phyloP scores from a whole-genome alignment of 2,888 invertebrate species.

The Dysmachus trigonus region DNA sequence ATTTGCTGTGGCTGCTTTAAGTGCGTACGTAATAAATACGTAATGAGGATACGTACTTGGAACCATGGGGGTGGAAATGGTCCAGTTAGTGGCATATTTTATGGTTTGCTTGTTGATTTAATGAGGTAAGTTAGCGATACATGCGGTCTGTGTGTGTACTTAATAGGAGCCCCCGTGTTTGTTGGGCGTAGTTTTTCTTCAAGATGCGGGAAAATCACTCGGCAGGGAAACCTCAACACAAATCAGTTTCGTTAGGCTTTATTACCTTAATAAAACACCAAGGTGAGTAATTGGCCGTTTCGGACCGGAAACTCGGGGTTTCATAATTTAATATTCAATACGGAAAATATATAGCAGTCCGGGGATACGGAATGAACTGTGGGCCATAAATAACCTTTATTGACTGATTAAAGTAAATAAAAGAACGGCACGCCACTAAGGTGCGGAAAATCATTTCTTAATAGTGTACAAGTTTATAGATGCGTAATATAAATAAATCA shows the following conservation, averaged over 20 bases:
- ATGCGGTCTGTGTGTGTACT: conserved; percentile 32
- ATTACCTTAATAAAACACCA: conserved; percentile 42
- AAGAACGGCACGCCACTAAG: neutral
- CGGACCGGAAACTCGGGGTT: conserved; percentile 32
- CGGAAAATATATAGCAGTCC: conserved; percentile 27
- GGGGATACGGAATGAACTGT: conserved; percentile 12
- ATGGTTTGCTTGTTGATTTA: conserved; percentile 50
- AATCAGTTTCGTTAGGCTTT: conserved; percentile 43
- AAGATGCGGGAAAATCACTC: conserved; percentile 39
- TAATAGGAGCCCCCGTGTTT: neutral
- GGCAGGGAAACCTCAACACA: conserved; percentile 12
- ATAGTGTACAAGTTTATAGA: neutral
- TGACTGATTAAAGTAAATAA: conserved; percentile 4
- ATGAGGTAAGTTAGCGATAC: conserved; percentile 47
- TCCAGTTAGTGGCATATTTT: conserved; percentile 46
- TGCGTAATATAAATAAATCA: neutral
- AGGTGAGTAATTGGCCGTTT: conserved; percentile 41
- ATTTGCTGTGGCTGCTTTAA: conserved; percentile 47
- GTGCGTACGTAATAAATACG: conserved; percentile 50
- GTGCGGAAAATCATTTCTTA: neutral
- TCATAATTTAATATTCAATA: conserved; percentile 42
- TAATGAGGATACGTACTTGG: conserved; percentile 46
- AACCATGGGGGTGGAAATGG: conserved; percentile 37
- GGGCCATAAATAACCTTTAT: conserved; percentile 31
- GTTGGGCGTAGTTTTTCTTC: conserved; percentile 9